phyloP scores from a whole-genome alignment of 2,113 vertebrate genomes.

The Ascaphus truei region DNA sequence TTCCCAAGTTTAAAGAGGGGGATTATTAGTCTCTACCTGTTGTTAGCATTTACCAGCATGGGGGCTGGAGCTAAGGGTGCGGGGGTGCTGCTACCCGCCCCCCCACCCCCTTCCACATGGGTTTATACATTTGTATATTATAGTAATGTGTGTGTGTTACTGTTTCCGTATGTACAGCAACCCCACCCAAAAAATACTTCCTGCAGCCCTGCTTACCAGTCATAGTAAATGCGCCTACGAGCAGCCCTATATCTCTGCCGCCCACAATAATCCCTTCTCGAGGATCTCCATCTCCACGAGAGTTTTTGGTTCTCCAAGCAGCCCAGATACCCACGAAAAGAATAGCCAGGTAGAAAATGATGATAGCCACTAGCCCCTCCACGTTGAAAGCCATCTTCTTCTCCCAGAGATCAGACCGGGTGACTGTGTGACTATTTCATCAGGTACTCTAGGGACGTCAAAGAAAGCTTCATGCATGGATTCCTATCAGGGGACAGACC shows the following conservation, averaged over 20 bases:
- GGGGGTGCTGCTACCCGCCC: too few relatives aligned
- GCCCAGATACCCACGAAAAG: slow-evolving; percentile 95
- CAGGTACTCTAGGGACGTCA: slow-evolving; percentile 56
- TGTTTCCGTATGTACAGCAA: too few relatives aligned
- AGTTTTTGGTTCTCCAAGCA: slow-evolving; percentile 94
- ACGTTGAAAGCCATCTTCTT: slow-evolving; percentile 82
- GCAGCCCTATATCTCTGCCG: slow-evolving; percentile 90
- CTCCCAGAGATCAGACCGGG: slow-evolving; percentile 43
- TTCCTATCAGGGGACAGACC: too few relatives aligned
- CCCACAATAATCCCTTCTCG: slow-evolving; percentile 94
- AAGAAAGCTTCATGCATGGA: too few relatives aligned
- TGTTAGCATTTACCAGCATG: too few relatives aligned
- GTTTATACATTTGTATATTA: too few relatives aligned
- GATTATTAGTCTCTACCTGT: too few relatives aligned
- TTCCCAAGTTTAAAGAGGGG: too few relatives aligned
- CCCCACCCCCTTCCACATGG: too few relatives aligned
- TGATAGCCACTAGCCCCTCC: slow-evolving; percentile 88
- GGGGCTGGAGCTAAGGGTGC: too few relatives aligned
- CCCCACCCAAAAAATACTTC: too few relatives aligned
- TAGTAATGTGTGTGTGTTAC: too few relatives aligned
- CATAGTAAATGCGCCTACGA: slow-evolving; percentile 96
- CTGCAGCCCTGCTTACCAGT: slow-evolving; percentile 69
- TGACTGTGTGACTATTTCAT: slow-evolving; percentile 66
- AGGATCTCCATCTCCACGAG: slow-evolving; percentile 67
- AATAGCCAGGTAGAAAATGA: slow-evolving; percentile 89